Evolutionary conservation across 2,113 vertebrate species (phyloP).

Genomic region (Otus sunia): DNA sequence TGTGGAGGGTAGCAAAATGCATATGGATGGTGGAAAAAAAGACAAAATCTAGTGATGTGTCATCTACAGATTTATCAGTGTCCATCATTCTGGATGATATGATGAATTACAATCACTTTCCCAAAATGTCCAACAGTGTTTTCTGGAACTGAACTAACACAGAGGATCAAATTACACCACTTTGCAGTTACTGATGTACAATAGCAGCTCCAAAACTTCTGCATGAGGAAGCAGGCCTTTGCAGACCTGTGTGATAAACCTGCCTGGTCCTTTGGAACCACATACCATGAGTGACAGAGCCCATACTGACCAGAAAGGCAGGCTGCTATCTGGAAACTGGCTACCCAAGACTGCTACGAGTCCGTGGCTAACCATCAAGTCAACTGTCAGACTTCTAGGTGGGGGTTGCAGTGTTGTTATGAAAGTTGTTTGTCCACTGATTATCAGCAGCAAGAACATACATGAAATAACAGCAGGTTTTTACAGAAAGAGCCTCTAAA

Average conservation of each 20-base stretch:
- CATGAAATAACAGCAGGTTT: constrained; percentile 40
- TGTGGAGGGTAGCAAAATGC: not conserved
- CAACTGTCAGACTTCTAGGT: constrained; percentile 37
- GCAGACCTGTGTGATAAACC: not conserved
- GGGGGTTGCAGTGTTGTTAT: constrained; percentile 23
- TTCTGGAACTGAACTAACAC: not conserved
- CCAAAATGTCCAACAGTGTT: not conserved
- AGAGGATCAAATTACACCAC: not conserved
- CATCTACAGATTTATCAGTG: not conserved
- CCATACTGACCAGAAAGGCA: not conserved
- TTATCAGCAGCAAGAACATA: constrained; percentile 34
- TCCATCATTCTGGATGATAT: not conserved
- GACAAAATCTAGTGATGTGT: not conserved
- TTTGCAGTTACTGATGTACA: not conserved
- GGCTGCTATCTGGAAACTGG: not conserved
- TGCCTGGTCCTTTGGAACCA: not conserved
- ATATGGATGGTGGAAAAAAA: not conserved
- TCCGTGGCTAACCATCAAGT: constrained; percentile 41
- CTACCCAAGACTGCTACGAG: not conserved
- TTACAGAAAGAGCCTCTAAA: not conserved
- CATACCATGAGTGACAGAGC: not conserved
- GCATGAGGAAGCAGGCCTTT: not conserved
- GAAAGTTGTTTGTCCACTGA: constrained; percentile 63
- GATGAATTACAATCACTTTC: not conserved
- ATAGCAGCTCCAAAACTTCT: not conserved